phyloP scores from a whole-genome alignment of 2,797 vertebrate genomes.

The Bradypodion ventrale region DNA sequence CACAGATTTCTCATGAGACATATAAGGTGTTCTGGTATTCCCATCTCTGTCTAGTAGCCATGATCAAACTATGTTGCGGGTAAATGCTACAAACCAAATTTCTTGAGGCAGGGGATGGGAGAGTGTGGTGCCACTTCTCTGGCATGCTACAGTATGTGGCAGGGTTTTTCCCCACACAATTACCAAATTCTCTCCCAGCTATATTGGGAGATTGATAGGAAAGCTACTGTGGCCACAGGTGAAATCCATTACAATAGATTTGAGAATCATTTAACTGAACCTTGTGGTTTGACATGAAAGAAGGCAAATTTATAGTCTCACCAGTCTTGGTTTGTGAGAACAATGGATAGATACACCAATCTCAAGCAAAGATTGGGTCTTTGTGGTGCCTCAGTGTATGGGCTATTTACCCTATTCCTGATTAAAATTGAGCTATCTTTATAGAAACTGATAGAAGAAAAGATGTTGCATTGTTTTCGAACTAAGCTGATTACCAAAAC shows the following conservation, averaged over 20 bases:
- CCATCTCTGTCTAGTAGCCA: too few species aligned
- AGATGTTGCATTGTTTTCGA: background rate
- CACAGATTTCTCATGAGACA: too few species aligned
- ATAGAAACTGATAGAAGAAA: background rate
- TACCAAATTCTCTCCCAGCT: background rate
- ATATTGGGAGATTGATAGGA: background rate
- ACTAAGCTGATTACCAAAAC: background rate
- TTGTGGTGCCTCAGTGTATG: background rate
- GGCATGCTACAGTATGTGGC: too few species aligned
- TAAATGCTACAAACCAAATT: too few species aligned
- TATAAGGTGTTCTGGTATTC: too few species aligned
- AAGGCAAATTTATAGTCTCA: background rate
- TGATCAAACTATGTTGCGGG: background rate
- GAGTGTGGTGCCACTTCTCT: too few species aligned
- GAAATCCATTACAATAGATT: conserved; percentile 14
- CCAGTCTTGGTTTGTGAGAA: too few species aligned
- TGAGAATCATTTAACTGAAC: conserved; percentile 7
- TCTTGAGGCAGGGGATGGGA: too few species aligned
- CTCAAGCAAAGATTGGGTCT: background rate
- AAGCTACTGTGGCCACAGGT: background rate
- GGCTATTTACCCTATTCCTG: background rate
- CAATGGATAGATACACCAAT: background rate
- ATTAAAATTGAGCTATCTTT: background rate
- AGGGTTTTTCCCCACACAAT: too few species aligned
- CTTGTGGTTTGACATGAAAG: background rate